phyloP scores from a whole-genome alignment of 92 coral and sea anemone genomes.

The Galaxea fascicularis region DNA sequence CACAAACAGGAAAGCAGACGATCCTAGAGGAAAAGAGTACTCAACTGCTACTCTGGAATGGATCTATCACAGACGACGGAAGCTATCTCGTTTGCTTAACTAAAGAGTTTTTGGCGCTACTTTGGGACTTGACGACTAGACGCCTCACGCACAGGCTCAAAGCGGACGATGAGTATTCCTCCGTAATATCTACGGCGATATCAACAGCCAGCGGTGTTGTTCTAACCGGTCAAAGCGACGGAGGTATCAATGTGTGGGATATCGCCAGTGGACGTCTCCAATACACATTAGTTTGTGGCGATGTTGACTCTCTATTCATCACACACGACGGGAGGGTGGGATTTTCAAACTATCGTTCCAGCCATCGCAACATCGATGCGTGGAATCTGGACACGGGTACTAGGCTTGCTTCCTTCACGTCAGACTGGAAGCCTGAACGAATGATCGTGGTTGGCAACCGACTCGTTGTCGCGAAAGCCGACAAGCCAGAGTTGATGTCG shows the following conservation, averaged over 20 bases:
- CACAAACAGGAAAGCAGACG: conserved; percentile 66
- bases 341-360: conserved; percentile 73
- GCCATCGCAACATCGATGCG: conserved; percentile 64
- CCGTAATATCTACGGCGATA: conserved; percentile 65
- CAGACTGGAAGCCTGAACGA: conserved; percentile 81
- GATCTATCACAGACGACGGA: conserved; percentile 75
- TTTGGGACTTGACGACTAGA: conserved; percentile 70
- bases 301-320: conserved; percentile 63
- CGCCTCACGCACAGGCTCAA: conserved; percentile 44
- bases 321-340: conserved; percentile 71
- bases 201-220: conserved; percentile 63
- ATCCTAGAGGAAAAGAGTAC: conserved; percentile 42
- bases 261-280: conserved; percentile 73
- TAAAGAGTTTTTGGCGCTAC: conserved; percentile 57
- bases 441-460: conserved; percentile 53
- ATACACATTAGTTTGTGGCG: conserved; percentile 67
- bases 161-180: conserved; percentile 57
- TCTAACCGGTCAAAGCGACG: conserved; percentile 74
- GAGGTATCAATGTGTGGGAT: conserved; percentile 77
- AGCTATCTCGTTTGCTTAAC: conserved; percentile 66
- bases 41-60: conserved; percentile 65
- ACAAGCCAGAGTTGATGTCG: conserved; percentile 62
- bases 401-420: conserved; percentile 82
- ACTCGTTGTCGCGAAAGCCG: conserved; percentile 69
- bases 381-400: conserved; percentile 72